Evolutionary conservation across 2,113 vertebrate species (phyloP).

Genomic region (Carassius auratus): DNA sequence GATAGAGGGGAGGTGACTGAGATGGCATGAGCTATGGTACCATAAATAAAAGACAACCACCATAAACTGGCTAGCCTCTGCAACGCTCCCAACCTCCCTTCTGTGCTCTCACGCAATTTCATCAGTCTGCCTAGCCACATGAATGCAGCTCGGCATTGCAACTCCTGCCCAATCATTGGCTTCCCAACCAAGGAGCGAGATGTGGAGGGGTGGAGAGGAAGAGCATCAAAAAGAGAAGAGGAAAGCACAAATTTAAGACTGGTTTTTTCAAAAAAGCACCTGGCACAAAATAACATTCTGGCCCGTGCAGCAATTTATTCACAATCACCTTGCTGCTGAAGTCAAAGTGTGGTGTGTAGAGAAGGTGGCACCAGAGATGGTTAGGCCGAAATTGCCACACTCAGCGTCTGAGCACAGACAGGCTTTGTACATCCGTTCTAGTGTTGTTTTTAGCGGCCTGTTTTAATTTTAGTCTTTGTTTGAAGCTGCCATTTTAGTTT

Average conservation of each 20-base stretch:
- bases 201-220: too few relatives aligned
- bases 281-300: slow-evolving; percentile 76
- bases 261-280: slow-evolving; percentile 77
- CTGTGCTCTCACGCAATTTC: neutral
- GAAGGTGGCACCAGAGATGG: slow-evolving; percentile 58
- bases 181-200: neutral
- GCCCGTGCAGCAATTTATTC: slow-evolving; percentile 78
- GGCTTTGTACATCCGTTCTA: slow-evolving; percentile 18
- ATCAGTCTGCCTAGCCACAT: slow-evolving; percentile 25
- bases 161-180: neutral
- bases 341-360: slow-evolving; percentile 65
- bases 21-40: slow-evolving; percentile 63
- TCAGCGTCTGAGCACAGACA: neutral
- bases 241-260: slow-evolving; percentile 62
- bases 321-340: slow-evolving; percentile 74
- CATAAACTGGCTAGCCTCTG: neutral
- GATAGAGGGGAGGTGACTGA: slow-evolving; percentile 55
- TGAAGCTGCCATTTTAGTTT: too few relatives aligned
- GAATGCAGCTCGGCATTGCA: neutral
- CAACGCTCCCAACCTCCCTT: neutral
- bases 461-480: too few relatives aligned
- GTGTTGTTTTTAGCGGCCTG: too few relatives aligned
- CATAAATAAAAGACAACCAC: slow-evolving; percentile 64
- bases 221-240: neutral
- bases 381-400: slow-evolving; percentile 11